Evolutionary conservation across 2,113 vertebrate species (phyloP), one percentile per base, ranked within the genome.

Genomic region (Menura novaehollandiae): DNA sequence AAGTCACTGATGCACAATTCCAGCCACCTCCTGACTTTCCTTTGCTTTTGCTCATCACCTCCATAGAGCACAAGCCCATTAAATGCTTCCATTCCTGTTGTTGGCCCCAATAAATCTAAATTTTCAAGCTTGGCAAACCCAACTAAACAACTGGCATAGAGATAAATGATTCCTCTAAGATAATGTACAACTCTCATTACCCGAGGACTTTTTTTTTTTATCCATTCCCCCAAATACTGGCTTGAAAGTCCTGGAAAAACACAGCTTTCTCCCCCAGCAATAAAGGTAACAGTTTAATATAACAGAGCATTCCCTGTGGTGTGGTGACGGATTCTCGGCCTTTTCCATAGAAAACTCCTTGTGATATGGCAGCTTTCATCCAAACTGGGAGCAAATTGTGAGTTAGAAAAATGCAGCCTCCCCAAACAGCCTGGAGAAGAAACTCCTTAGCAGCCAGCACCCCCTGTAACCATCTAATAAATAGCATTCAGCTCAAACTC

Each of bases 101-200:
- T 77, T 98, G 97, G 96, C 95, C 96, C 89, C 95, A 97, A 98
- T 98, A 97, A 98, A 98, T 98, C 98, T 98, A 97, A 97, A 98
- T 98, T 97, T 98, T 97, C 97, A 95, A 97, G 96, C 97, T 89
- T 95, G 95, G 97, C 95, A 97, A 97, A 93, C 88, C 60, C 67
- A 47, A 91, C 84, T 97, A 97, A 98, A 96, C 91, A 95, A 96
- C 83, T 95, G 97, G 97, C 97, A 91, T 44, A 58, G 97, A 98
- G 97, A 98, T 97, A 98, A 97, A 98, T 97, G 97, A 98, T 97
- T 97, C 88, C 79, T 95, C 86, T 22, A 22, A 66, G 84, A 96
- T 95, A 98, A 97, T 13, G 79, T 89, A 94, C 95, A 95, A 74
- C 53, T 62, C 85, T 93, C 95, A 96, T 98, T 97, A 97, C 69